These are phyloP conservation scores for Hippopotamyrus pictus DNA, from an alignment of 2,797 vertebrate species.

Conservation along the genomic window DNA sequence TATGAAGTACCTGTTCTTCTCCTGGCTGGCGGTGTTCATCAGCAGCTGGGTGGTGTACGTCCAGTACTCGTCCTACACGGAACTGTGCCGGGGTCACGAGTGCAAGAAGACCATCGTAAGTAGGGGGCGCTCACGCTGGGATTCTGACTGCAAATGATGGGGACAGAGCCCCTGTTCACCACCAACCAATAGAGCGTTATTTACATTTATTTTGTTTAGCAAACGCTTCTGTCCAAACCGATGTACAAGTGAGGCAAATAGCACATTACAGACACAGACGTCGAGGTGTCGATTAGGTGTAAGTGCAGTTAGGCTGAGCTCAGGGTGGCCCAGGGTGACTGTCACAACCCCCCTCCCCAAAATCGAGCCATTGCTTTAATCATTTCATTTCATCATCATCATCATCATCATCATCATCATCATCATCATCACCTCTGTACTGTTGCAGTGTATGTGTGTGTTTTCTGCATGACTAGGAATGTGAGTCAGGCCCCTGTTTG, in stretches of 20 bases:
- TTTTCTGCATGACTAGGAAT: background rate
- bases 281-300: background rate
- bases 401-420: background rate
- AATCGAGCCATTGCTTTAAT: background rate
- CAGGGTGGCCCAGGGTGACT: background rate
- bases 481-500: background rate
- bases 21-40: conserved; percentile 90
- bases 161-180: background rate
- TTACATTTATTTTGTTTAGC: background rate
- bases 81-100: conserved; percentile 89
- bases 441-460: background rate
- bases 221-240: background rate
- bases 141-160: background rate
- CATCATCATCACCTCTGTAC: no score
- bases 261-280: background rate
- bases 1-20: conserved; percentile 95
- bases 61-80: conserved; percentile 90
- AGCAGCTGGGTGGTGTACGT: conserved; percentile 96
- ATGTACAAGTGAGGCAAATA: background rate
- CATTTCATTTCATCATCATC: background rate
- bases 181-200: background rate
- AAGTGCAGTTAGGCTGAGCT: background rate
- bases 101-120: conserved; percentile 89
- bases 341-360: no score
- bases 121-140: background rate